phyloP scores from a whole-genome alignment of 1,140 invertebrate genomes.

The Druon quercuslanigerum region DNA sequence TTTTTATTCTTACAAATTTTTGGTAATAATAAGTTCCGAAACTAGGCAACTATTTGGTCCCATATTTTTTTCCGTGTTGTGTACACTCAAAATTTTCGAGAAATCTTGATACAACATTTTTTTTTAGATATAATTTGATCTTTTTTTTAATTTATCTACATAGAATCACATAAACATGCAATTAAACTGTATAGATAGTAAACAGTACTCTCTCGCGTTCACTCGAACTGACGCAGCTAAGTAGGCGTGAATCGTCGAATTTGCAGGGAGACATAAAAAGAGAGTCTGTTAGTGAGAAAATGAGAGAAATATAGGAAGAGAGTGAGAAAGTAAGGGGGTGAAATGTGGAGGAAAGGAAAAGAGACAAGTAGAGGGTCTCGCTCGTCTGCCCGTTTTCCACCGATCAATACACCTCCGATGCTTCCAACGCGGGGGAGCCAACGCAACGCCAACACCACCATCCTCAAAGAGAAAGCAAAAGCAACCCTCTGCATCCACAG shows the following conservation, averaged over 20 bases:
- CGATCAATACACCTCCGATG: conserved; percentile 26
- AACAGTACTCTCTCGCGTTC: too few species aligned
- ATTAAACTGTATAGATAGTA: too few species aligned
- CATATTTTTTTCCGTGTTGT: too few species aligned
- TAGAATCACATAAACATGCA: too few species aligned
- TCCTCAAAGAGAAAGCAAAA: conserved; percentile 26
- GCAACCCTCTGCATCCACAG: background rate
- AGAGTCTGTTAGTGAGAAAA: conserved; percentile 2
- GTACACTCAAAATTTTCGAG: too few species aligned
- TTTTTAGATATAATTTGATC: too few species aligned
- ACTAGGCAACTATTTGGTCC: too few species aligned
- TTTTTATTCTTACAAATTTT: too few species aligned
- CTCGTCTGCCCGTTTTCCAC: conserved; percentile 21
- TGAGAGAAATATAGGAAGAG: conserved; percentile 1
- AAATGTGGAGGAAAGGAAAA: conserved; percentile 26
- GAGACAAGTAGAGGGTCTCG: conserved; percentile 15
- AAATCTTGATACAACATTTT: too few species aligned
- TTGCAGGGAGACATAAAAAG: conserved; percentile 4
- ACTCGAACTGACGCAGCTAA: conserved; percentile 7
- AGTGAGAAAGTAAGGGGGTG: background rate
- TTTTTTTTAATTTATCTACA: too few species aligned
- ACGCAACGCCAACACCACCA: conserved; percentile 21
- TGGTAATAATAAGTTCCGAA: too few species aligned
- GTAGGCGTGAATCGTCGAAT: conserved; percentile 20
- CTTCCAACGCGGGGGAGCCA: conserved; percentile 7